These are phyloP conservation scores for Trachelus troglodyta DNA, from an alignment of 2,888 invertebrate genomes.

Conservation along the genomic window DNA sequence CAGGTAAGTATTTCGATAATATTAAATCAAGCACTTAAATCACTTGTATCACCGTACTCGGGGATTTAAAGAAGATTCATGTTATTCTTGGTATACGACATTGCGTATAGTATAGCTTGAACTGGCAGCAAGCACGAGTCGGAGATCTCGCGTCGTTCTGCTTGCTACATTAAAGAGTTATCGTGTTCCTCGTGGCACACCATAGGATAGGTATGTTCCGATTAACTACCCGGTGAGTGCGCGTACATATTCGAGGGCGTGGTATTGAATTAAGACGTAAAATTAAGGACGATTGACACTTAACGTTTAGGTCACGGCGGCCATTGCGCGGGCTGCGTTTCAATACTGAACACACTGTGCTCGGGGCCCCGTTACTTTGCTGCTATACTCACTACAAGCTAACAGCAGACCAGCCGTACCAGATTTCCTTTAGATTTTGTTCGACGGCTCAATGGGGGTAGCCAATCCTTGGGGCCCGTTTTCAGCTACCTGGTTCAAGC, in stretches of 20 bases:
- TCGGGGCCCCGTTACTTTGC: slow-evolving; percentile 16
- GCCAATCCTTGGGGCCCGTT: not conserved
- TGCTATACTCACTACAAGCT: slow-evolving; percentile 17
- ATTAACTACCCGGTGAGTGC: not conserved
- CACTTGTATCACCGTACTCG: not conserved
- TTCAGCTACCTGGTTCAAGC: not conserved
- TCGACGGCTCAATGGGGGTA: not conserved
- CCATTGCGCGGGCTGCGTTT: slow-evolving; percentile 48
- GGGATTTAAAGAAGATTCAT: not conserved
- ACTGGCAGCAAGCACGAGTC: not conserved
- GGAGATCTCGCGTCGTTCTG: not conserved
- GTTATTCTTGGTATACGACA: not conserved
- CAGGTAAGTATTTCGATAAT: not conserved
- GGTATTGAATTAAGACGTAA: slow-evolving; percentile 29
- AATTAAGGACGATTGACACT: slow-evolving; percentile 51
- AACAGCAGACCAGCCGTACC: slow-evolving; percentile 5
- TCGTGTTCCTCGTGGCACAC: not conserved
- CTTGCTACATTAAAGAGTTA: not conserved
- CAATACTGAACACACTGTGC: slow-evolving; percentile 25
- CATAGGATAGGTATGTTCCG: not conserved
- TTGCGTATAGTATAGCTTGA: not conserved
- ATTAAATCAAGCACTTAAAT: not conserved
- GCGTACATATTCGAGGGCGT: slow-evolving; percentile 15
- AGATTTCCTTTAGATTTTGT: slow-evolving; percentile 3
- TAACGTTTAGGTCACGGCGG: slow-evolving; percentile 49